Percentiles rank a stretch among this genome's conserved stretches.
Conservation (phyloP, 1,140 invertebrate genomes). For the Pristionchus pacificus region DNA sequence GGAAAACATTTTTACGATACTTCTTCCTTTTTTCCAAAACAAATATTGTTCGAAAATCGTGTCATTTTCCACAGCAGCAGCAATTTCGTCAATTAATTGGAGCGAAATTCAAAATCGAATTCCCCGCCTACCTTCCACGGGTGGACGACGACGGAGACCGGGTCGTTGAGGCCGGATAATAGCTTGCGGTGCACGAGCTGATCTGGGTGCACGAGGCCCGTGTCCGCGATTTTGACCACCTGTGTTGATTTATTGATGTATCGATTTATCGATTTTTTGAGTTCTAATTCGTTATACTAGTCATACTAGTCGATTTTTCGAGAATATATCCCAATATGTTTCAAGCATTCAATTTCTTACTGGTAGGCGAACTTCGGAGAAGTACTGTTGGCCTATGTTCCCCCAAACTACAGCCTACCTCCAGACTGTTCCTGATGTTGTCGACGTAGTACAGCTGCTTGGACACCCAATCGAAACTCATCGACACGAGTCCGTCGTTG, state of each 20-base stretch:
- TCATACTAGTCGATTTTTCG: too few species aligned
- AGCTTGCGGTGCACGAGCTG: constrained; percentile 53
- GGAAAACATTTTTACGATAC: too few species aligned
- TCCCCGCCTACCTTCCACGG: constrained; percentile 41
- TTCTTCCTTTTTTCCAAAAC: too few species aligned
- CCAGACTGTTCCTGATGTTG: constrained; percentile 86
- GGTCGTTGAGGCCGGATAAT: constrained; percentile 43
- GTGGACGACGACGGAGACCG: constrained; percentile 55
- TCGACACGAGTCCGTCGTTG: constrained; percentile 92
- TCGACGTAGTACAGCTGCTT: constrained; percentile 98
- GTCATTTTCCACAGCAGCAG: too few species aligned
- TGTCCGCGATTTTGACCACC: constrained; percentile 31
- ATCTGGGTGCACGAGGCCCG: constrained; percentile 52
- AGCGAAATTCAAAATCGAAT: constrained; percentile 5
- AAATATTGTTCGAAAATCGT: too few species aligned
- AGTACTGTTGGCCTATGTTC: too few species aligned
- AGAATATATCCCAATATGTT: too few species aligned
- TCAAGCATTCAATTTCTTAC: too few species aligned
- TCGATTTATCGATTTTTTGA: constrained; percentile 17
- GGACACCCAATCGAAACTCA: constrained; percentile 92
- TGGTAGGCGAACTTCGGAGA: not conserved
- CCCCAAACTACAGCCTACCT: too few species aligned
- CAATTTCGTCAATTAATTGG: too few species aligned
- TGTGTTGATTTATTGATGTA: constrained; percentile 25
- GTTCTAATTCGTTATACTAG: too few species aligned